Base-by-base conservation (phyloP, 1,140 invertebrate genomes). In the Himalopsyche phryganea region DNA sequence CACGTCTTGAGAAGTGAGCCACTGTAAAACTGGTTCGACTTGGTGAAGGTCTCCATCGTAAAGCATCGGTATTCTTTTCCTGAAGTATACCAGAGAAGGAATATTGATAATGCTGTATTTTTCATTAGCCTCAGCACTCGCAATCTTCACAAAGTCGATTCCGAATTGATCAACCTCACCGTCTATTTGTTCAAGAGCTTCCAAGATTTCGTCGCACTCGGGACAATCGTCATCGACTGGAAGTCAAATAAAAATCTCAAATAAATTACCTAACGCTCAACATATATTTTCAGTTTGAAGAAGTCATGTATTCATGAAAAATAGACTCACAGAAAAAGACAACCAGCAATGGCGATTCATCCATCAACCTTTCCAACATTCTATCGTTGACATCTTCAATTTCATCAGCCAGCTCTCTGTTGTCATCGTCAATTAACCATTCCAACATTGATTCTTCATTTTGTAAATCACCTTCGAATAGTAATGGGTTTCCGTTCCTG, bases 291-390 rank as follows among this genome's bases (percentile, higher is more conserved):
- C n/a, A n/a, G n/a, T n/a, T n/a, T n/a, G n/a, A n/a, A n/a, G n/a
- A n/a, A n/a, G n/a, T n/a, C n/a, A n/a, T n/a, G n/a, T n/a, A n/a
- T n/a, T n/a, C n/a, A n/a, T n/a, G n/a, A n/a, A n/a, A n/a, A n/a
- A n/a, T n/a, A n/a, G n/a, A 85, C 89, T 85, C 83, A 95, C 93
- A 95, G 70, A 94, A 96, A 72, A 94, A 92, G 2, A 94, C 93
- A 13, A 92, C 92, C 38, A 96, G 79, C 66, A 95, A 86, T 49
- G 91, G 89, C 9, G 92, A 94, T 70, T 94, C 89, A 18, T 89
- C 87, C 60, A 96, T 76, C 17, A 96, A 80, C 67, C 91, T 83
- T 63, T 92, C 88, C 50, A 96, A 75, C 93, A 96, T 96, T 66
- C 90, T 82, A 50, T 86, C 86, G 70, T 96, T 96, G 1, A 96